Evolutionary conservation across 2,888 invertebrate genomes (phyloP).

Genomic region (Halictus quadricinctus): DNA sequence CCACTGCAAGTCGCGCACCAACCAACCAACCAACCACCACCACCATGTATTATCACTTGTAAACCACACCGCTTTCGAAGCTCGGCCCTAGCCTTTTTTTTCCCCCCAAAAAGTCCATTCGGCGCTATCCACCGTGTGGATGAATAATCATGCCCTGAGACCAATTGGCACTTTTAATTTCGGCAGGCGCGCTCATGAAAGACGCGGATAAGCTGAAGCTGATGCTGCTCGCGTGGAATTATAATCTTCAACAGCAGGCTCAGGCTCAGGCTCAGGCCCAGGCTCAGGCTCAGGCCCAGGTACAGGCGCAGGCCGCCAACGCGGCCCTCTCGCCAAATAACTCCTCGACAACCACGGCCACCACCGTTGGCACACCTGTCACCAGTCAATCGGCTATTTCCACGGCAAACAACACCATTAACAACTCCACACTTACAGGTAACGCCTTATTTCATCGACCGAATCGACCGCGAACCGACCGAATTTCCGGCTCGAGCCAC

Average conservation of each 20-base stretch:
- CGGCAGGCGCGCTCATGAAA: slow-evolving; percentile 87
- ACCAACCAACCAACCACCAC: background rate
- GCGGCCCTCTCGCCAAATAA: slow-evolving; percentile 80
- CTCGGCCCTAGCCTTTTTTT: background rate
- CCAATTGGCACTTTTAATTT: slow-evolving; percentile 75
- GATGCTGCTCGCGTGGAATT: slow-evolving; percentile 95
- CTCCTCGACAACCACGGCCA: slow-evolving; percentile 79
- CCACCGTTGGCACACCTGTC: slow-evolving; percentile 79
- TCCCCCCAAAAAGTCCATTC: background rate
- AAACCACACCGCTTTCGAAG: slow-evolving; percentile 2
- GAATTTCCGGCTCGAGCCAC: background rate
- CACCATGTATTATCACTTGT: background rate
- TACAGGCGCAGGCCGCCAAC: slow-evolving; percentile 79
- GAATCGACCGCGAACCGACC: background rate
- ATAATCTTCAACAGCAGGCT: slow-evolving; percentile 87
- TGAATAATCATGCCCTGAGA: slow-evolving; percentile 59
- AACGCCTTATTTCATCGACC: slow-evolving; percentile 75
- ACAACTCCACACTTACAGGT: slow-evolving; percentile 82
- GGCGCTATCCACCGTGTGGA: slow-evolving; percentile 33
- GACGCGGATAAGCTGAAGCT: slow-evolving; percentile 94
- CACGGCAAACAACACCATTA: slow-evolving; percentile 82
- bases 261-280: slow-evolving; percentile 79
- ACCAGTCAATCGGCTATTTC: slow-evolving; percentile 81
- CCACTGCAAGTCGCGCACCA: background rate
- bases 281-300: slow-evolving; percentile 77